Evolutionary conservation across 2,888 invertebrate species (phyloP).

Genomic region (Phortica magna): DNA sequence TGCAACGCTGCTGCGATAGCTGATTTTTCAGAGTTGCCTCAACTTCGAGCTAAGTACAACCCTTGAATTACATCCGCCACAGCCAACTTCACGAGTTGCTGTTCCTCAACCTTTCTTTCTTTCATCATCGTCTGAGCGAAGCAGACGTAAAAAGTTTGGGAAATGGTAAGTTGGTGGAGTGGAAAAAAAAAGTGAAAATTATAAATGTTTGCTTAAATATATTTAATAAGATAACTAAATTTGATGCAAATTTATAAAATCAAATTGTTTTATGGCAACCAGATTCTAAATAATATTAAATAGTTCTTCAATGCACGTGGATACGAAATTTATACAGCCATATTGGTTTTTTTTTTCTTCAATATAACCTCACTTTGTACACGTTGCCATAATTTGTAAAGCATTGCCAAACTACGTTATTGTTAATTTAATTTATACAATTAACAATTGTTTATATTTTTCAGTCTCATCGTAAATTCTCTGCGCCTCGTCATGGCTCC

Average conservation of each 20-base stretch:
- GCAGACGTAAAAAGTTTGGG: slow-evolving; percentile 58
- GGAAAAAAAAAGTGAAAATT: neutral
- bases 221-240: no score
- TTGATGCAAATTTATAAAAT: no score
- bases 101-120: slow-evolving; percentile 68
- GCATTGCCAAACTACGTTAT: neutral
- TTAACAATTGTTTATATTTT: slow-evolving; percentile 66
- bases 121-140: slow-evolving; percentile 67
- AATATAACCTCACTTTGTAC: slow-evolving; percentile 45
- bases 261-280: no score
- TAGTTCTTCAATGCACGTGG: neutral
- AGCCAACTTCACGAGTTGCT: slow-evolving; percentile 56
- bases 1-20: neutral
- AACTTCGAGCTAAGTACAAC: neutral
- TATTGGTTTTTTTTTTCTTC: slow-evolving; percentile 32
- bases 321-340: neutral
- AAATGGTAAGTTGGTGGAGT: slow-evolving; percentile 67
- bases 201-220: neutral
- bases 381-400: neutral
- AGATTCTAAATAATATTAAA: no score
- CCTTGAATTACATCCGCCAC: neutral
- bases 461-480: slow-evolving; percentile 99
- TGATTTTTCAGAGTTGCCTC: neutral
- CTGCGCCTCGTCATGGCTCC: slow-evolving; percentile 99
- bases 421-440: neutral